Evolutionary conservation across 1,140 invertebrate species (phyloP).

Genomic region (Stenopsyche tienmushanensis): DNA sequence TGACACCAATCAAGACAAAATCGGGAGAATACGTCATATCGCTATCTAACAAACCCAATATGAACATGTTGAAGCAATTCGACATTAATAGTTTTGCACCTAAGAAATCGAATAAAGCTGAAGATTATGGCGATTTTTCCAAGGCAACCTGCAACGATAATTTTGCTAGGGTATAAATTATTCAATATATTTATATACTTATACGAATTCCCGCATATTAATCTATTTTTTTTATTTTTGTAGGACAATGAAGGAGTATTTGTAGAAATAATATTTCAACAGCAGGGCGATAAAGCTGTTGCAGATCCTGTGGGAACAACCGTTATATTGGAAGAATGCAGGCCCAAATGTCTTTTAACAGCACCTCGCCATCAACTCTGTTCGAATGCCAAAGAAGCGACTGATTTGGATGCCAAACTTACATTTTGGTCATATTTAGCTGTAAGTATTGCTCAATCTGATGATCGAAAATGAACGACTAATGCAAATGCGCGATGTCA

Average conservation of each 20-base stretch:
- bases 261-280: slow-evolving; percentile 31
- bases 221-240: slow-evolving; percentile 12
- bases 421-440: slow-evolving; percentile 78
- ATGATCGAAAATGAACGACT: too few species aligned
- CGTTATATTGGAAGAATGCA: slow-evolving; percentile 38
- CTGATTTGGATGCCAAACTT: slow-evolving; percentile 63
- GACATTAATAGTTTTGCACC: slow-evolving; percentile 9
- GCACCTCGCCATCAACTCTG: slow-evolving; percentile 60
- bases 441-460: slow-evolving; percentile 47
- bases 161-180: slow-evolving; percentile 24
- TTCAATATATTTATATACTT: too few species aligned
- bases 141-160: slow-evolving; percentile 25
- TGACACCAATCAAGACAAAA: slow-evolving; percentile 18
- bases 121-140: background rate
- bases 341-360: slow-evolving; percentile 58
- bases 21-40: slow-evolving; percentile 8
- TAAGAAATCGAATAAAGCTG: slow-evolving; percentile 3
- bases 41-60: slow-evolving; percentile 8
- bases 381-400: slow-evolving; percentile 58
- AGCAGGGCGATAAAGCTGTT: background rate
- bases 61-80: slow-evolving; percentile 14
- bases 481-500: too few species aligned
- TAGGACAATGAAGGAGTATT: slow-evolving; percentile 33
- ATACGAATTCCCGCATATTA: too few species aligned
- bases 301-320: background rate